phyloP scores from a whole-genome alignment of 2,113 vertebrate species.

The Python bivittatus region DNA sequence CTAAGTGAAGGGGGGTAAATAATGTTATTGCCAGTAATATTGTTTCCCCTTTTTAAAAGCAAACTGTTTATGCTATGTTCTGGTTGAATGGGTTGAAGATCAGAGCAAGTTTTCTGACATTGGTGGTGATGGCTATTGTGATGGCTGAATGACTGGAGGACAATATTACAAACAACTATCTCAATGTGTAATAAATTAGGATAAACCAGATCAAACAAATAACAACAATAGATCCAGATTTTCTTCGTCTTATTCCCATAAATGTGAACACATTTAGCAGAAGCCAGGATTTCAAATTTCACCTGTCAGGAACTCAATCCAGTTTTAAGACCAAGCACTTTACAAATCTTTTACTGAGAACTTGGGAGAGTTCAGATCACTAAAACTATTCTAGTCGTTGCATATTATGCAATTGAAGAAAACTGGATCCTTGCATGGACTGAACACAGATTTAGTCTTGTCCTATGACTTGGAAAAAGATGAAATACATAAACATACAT shows the following conservation, averaged over 20 bases:
- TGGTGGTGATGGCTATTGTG: conserved; percentile 24
- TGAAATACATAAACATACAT: not conserved
- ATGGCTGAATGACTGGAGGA: conserved; percentile 38
- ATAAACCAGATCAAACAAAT: conserved; percentile 31
- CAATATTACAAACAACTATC: conserved; percentile 25
- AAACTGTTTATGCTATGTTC: conserved; percentile 25
- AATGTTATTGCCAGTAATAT: conserved; percentile 74
- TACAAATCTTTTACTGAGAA: conserved; percentile 30
- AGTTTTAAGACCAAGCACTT: conserved; percentile 22
- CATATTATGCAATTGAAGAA: conserved; percentile 24
- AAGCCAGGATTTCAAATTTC: not conserved
- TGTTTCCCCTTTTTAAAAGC: conserved; percentile 31
- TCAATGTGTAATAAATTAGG: conserved; percentile 25
- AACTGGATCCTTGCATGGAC: conserved; percentile 11
- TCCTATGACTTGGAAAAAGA: not conserved
- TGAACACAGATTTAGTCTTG: conserved; percentile 10
- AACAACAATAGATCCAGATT: conserved; percentile 29
- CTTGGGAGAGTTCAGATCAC: conserved; percentile 28
- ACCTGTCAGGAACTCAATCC: conserved; percentile 23
- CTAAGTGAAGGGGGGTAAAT: conserved; percentile 78
- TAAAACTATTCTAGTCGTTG: conserved; percentile 14
- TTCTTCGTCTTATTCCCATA: conserved; percentile 9
- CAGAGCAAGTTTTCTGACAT: conserved; percentile 62
- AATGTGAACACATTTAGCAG: conserved; percentile 7
- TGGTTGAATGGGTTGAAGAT: conserved; percentile 42